Conservation (phyloP, 2,797 vertebrate species). For the Ibycter americanus region DNA sequence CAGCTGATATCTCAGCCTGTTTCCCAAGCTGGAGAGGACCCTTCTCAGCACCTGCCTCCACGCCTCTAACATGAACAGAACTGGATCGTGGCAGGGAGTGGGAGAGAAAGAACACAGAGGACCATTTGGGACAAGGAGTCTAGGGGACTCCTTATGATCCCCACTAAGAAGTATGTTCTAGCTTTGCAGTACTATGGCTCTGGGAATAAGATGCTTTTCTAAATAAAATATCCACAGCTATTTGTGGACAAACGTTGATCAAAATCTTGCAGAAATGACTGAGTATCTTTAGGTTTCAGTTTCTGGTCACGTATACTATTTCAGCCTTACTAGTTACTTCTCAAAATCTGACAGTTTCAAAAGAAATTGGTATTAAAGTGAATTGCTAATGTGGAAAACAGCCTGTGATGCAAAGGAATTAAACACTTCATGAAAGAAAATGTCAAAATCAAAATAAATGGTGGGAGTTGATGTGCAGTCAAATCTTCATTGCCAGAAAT, state of each 20-base stretch:
- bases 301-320: conserved; percentile 1
- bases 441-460: neutral
- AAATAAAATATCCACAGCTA: neutral
- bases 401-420: neutral
- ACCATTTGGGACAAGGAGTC: neutral
- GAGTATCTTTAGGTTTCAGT: neutral
- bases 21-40: neutral
- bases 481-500: neutral
- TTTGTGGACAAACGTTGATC: neutral
- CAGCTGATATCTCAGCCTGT: neutral
- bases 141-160: neutral
- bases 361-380: conserved; percentile 8
- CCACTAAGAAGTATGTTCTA: neutral
- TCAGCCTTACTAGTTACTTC: neutral
- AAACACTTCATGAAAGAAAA: conserved; percentile 20
- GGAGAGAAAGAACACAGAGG: neutral
- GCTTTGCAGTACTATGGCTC: neutral
- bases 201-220: neutral
- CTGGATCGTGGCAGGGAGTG: neutral
- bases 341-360: conserved; percentile 15
- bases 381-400: conserved; percentile 26
- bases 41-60: neutral
- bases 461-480: neutral
- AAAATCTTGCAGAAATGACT: neutral
- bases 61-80: neutral